Evolutionary conservation across 2,888 invertebrate species (phyloP).

Genomic region (Eilema caniola): DNA sequence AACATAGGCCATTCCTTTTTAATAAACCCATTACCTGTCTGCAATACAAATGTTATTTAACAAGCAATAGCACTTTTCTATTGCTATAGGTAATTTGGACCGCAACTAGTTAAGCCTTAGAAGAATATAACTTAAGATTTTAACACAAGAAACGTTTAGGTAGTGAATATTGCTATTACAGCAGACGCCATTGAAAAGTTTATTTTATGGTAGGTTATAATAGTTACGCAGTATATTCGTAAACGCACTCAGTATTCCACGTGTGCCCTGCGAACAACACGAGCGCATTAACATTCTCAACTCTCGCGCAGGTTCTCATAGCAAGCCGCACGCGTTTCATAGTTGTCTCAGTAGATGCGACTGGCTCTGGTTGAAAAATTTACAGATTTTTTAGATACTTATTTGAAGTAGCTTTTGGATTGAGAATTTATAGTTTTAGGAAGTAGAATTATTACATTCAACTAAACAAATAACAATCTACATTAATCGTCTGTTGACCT

Average conservation of each 20-base stretch:
- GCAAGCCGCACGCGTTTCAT: slow-evolving; percentile 65
- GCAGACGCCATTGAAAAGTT: slow-evolving; percentile 37
- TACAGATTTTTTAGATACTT: slow-evolving; percentile 18
- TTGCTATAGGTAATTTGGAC: slow-evolving; percentile 7
- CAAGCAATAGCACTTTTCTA: background rate
- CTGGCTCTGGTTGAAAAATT: slow-evolving; percentile 32
- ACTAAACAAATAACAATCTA: background rate
- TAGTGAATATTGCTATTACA: slow-evolving; percentile 31
- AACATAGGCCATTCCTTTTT: background rate
- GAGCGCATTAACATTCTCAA: slow-evolving; percentile 82
- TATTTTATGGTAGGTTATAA: slow-evolving; percentile 49
- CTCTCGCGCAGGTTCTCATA: slow-evolving; percentile 81
- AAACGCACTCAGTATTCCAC: slow-evolving; percentile 76
- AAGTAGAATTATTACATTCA: background rate
- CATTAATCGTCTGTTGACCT: background rate
- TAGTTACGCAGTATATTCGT: slow-evolving; percentile 64
- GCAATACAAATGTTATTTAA: background rate
- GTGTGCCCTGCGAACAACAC: slow-evolving; percentile 74
- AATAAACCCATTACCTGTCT: background rate
- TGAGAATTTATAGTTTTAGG: background rate
- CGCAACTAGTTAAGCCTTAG: slow-evolving; percentile 9
- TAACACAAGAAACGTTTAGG: slow-evolving; percentile 30
- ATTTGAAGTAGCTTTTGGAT: slow-evolving; percentile 30
- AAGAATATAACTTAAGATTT: slow-evolving; percentile 17
- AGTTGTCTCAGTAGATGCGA: slow-evolving; percentile 54